Evolutionary conservation across 2,797 vertebrate genomes (phyloP).

Genomic region (Mus caroli): DNA sequence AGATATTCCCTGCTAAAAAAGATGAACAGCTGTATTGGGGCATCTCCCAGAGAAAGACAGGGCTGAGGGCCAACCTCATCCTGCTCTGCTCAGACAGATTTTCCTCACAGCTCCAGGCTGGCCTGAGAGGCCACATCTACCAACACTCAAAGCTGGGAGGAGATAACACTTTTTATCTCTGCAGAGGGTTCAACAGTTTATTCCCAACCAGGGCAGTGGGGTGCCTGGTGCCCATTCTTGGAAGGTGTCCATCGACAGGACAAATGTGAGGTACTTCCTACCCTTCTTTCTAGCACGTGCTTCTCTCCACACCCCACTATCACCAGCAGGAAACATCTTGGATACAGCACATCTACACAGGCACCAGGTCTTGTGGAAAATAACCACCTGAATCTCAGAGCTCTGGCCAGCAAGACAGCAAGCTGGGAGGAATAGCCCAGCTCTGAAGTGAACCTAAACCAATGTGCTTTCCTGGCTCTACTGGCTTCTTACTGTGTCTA

Average conservation of each 20-base stretch:
- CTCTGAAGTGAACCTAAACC: not conserved
- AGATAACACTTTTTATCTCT: slow-evolving; percentile 82
- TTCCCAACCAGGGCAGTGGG: slow-evolving; percentile 57
- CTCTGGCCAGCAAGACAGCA: not conserved
- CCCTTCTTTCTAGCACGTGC: not conserved
- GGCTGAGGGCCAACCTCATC: not conserved
- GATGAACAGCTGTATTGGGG: not conserved
- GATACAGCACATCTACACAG: not conserved
- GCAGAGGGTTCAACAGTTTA: slow-evolving; percentile 81
- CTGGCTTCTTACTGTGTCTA: not conserved
- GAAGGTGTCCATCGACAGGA: slow-evolving; percentile 71
- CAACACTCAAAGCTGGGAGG: slow-evolving; percentile 76
- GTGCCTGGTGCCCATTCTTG: slow-evolving; percentile 73
- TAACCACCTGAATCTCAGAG: not conserved
- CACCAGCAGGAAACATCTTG: not conserved
- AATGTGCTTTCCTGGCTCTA: not conserved
- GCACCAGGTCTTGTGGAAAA: not conserved
- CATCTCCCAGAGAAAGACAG: not conserved
- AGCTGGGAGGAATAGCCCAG: not conserved
- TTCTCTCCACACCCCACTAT: slow-evolving; percentile 14
- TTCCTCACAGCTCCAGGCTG: slow-evolving; percentile 29
- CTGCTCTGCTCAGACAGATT: slow-evolving; percentile 43
- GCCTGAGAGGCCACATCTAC: slow-evolving; percentile 72
- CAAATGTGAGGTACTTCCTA: slow-evolving; percentile 63
- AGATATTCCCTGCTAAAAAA: not conserved